Conservation (phyloP, 2,113 vertebrate species). For the Corvus moneduloides region DNA sequence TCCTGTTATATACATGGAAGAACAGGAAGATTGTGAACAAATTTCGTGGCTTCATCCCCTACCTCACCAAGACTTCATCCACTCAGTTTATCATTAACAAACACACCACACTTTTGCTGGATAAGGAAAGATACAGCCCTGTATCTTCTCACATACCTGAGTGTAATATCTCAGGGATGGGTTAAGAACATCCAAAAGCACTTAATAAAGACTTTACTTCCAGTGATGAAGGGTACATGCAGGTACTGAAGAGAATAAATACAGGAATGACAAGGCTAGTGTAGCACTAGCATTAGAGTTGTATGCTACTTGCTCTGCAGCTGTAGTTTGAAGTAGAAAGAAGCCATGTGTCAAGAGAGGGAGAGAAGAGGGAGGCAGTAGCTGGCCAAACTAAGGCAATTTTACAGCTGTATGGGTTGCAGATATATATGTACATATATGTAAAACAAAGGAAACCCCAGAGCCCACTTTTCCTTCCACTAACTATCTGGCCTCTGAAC, state of each 20-base stretch:
- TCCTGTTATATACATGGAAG: background rate
- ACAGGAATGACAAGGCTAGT: background rate
- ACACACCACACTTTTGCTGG: background rate
- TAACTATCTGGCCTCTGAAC: conserved; percentile 19
- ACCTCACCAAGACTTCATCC: background rate
- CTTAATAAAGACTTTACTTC: background rate
- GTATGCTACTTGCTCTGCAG: background rate
- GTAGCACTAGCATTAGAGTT: background rate
- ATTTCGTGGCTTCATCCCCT: background rate
- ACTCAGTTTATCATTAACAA: background rate
- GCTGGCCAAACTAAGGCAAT: background rate
- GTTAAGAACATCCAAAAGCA: background rate
- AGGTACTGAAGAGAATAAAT: background rate
- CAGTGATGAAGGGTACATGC: background rate
- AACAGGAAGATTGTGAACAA: background rate
- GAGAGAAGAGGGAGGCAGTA: background rate
- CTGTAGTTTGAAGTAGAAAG: background rate
- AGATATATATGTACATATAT: background rate
- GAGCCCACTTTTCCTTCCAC: background rate
- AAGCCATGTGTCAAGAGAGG: background rate
- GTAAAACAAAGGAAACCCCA: conserved; percentile 26
- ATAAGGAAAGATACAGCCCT: background rate
- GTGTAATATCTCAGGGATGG: background rate
- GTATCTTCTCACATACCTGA: background rate
- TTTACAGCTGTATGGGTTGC: background rate